phyloP scores from a whole-genome alignment of 2,113 vertebrate species.

The Mobula hypostoma region DNA sequence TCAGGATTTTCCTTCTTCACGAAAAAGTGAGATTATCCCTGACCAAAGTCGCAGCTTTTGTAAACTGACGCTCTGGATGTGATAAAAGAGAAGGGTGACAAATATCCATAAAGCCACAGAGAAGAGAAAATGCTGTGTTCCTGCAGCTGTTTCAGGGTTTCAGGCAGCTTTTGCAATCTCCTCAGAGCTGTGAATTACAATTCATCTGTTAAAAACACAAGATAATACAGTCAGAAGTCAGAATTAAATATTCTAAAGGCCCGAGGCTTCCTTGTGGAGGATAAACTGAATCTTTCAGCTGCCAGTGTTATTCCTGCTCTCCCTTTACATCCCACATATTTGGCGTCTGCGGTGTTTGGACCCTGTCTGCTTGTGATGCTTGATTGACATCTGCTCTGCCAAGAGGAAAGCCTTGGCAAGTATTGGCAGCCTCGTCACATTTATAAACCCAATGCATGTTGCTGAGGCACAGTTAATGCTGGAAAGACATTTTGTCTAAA shows the following conservation, averaged over 20 bases:
- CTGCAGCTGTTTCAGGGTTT: slow-evolving; percentile 48
- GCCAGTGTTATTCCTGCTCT: slow-evolving; percentile 54
- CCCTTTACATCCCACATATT: slow-evolving; percentile 58
- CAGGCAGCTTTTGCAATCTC: slow-evolving; percentile 53
- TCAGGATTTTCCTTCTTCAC: slow-evolving; percentile 66
- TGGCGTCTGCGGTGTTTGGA: slow-evolving; percentile 59
- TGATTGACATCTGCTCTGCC: slow-evolving; percentile 88
- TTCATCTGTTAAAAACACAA: slow-evolving; percentile 56
- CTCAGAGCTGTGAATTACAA: slow-evolving; percentile 60
- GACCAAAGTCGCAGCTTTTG: slow-evolving; percentile 59
- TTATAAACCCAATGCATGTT: slow-evolving; percentile 75
- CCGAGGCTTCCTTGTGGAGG: slow-evolving; percentile 48
- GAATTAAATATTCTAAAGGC: slow-evolving; percentile 61
- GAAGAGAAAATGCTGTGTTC: slow-evolving; percentile 43
- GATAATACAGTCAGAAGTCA: slow-evolving; percentile 62
- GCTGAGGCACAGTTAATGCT: slow-evolving; percentile 80
- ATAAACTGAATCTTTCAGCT: slow-evolving; percentile 45
- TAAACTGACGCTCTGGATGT: slow-evolving; percentile 59
- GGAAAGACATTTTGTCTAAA: slow-evolving; percentile 79
- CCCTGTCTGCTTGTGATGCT: slow-evolving; percentile 64
- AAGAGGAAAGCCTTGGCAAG: slow-evolving; percentile 68
- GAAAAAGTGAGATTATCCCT: slow-evolving; percentile 60
- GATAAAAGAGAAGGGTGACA: slow-evolving; percentile 67
- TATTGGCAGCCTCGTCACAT: slow-evolving; percentile 62
- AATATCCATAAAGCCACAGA: slow-evolving; percentile 54